A percentile compares a stretch with the other conserved stretches of the same genome.
Conservation (phyloP, 1,140 invertebrate genomes). For the Chlorops oryzae region DNA sequence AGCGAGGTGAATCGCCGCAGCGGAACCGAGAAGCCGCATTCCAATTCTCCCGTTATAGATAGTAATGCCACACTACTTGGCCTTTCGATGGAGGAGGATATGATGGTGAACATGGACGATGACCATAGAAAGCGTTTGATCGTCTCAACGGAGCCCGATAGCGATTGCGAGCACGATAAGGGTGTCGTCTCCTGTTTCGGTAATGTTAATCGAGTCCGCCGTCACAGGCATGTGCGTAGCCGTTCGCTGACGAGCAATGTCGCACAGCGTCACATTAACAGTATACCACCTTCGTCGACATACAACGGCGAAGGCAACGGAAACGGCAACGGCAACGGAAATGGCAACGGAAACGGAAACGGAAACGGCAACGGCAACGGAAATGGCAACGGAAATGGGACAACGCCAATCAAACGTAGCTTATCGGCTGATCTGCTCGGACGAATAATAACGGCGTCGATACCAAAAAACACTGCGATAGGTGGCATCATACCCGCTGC, state of each 20-base stretch:
- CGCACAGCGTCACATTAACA: no score
- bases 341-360: background rate
- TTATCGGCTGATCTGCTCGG: conserved; percentile 41
- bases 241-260: no score
- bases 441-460: no score
- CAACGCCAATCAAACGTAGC: conserved; percentile 34
- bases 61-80: no score
- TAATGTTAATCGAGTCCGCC: conserved; percentile 15
- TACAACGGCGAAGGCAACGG: conserved; percentile 1
- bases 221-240: no score
- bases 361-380: background rate
- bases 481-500: no score
- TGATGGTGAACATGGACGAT: conserved; percentile 10
- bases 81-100: no score
- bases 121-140: background rate
- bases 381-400: conserved; percentile 7
- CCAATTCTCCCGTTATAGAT: no score
- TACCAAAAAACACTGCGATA: no score
- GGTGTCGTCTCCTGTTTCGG: conserved; percentile 41
- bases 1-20: no score
- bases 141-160: conserved; percentile 27
- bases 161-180: conserved; percentile 29
- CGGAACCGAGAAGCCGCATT: no score
- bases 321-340: background rate
- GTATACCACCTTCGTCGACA: no score